phyloP scores from a whole-genome alignment of 2,113 vertebrate genomes.

The Turdus rufiventris region DNA sequence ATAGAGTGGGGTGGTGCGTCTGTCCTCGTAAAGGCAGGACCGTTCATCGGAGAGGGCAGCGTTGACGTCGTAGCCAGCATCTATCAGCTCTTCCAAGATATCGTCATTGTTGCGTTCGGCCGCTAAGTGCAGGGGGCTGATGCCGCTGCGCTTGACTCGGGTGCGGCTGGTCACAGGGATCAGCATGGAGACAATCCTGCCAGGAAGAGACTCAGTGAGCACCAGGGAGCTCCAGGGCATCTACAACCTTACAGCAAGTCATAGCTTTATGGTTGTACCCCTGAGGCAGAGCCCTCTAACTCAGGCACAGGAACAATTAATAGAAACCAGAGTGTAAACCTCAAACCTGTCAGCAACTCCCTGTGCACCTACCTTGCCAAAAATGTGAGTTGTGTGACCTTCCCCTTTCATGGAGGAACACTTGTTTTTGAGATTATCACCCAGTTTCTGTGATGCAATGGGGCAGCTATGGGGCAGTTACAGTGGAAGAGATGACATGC shows the following conservation, averaged over 20 bases:
- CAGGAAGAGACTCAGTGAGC: neutral
- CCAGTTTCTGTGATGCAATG: neutral
- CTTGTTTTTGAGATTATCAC: neutral
- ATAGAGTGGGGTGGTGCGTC: slow-evolving; percentile 84
- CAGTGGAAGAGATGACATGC: fast-evolving
- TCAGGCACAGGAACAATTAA: neutral
- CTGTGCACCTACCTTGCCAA: neutral
- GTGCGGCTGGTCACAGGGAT: slow-evolving; percentile 82
- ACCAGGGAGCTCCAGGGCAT: neutral
- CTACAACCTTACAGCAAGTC: neutral
- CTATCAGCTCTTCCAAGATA: slow-evolving; percentile 81
- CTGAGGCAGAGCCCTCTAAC: neutral
- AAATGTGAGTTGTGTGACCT: neutral
- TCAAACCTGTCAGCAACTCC: neutral
- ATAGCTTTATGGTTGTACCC: neutral
- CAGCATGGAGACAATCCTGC: slow-evolving; percentile 87
- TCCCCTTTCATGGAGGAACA: neutral
- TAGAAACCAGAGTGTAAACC: neutral
- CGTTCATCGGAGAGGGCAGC: slow-evolving; percentile 78
- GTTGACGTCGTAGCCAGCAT: slow-evolving; percentile 88
- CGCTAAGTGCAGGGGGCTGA: slow-evolving; percentile 91
- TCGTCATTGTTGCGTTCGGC: slow-evolving; percentile 84
- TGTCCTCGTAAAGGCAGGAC: slow-evolving; percentile 86
- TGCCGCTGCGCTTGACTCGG: slow-evolving; percentile 81
- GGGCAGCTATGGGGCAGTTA: neutral